Percentiles rank a stretch among this genome's conserved stretches.
Evolutionary conservation across 2,797 vertebrate species (phyloP).

Genomic region (Sebastes hopkinsi): DNA sequence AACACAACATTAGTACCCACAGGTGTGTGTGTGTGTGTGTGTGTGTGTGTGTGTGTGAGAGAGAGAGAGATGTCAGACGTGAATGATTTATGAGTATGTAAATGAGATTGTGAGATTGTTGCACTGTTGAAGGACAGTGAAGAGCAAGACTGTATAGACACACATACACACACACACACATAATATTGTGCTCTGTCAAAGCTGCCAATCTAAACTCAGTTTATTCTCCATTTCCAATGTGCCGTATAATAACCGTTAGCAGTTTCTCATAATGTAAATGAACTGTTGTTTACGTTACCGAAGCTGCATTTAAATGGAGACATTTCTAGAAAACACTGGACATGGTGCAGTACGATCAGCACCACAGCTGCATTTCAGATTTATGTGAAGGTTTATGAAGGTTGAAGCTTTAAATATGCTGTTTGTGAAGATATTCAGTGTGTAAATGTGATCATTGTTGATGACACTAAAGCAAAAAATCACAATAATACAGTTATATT

Average conservation of each 20-base stretch:
- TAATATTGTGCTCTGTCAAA: conserved; percentile 34
- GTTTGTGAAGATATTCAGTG: background rate
- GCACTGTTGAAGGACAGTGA: conserved; percentile 66
- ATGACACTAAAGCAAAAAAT: background rate
- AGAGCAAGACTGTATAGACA: conserved; percentile 36
- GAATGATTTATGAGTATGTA: conserved; percentile 83
- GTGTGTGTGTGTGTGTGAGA: background rate
- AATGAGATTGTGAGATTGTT: conserved; percentile 68
- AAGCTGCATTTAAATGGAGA: conserved; percentile 23
- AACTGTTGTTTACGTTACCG: conserved; percentile 17
- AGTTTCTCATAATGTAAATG: conserved; percentile 36
- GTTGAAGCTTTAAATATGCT: background rate
- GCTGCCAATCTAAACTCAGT: conserved; percentile 32
- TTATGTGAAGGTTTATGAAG: background rate
- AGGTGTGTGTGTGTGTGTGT: background rate
- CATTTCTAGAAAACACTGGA: conserved; percentile 2
- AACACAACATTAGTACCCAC: background rate
- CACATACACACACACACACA: conserved; percentile 35
- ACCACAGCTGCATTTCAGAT: too few relatives aligned
- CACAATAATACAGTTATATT: background rate
- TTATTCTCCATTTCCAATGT: conserved; percentile 26
- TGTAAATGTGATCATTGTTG: background rate
- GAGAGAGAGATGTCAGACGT: conserved; percentile 54
- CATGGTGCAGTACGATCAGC: background rate
- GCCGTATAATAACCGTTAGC: conserved; percentile 21